A percentile compares a stretch with the other conserved stretches of the same genome.
phyloP scores from a whole-genome alignment of 1,140 invertebrate genomes.

The Atta texana region DNA sequence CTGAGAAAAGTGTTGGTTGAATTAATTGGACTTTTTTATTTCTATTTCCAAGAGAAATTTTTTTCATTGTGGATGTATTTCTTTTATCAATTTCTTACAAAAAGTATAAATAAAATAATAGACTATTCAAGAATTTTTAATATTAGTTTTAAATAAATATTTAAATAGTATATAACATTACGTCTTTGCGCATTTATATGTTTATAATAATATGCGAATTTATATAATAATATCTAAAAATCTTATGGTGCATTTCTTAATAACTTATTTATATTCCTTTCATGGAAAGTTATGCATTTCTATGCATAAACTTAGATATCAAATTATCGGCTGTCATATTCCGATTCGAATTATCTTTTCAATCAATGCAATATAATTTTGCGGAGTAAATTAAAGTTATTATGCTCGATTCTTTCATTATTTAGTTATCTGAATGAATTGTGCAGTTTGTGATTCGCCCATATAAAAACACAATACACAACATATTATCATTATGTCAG shows the following conservation, averaged over 20 bases:
- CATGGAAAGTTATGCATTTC: not conserved
- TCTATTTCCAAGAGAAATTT: too few species aligned
- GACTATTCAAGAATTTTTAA: slow-evolving; percentile 1
- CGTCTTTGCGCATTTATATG: not conserved
- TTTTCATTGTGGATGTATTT: not conserved
- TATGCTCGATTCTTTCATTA: not conserved
- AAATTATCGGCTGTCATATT: not conserved
- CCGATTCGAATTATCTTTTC: not conserved
- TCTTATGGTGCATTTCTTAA: not conserved
- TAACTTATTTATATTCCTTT: slow-evolving; percentile 11
- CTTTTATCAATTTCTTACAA: not conserved
- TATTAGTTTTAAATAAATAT: not conserved
- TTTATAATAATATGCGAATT: not conserved
- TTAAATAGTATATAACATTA: not conserved
- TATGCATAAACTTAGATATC: not conserved
- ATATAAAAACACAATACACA: not conserved
- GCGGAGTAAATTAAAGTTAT: not conserved
- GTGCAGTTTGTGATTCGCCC: not conserved
- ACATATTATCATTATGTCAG: slow-evolving; percentile 30
- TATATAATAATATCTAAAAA: not conserved
- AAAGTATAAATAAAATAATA: not conserved
- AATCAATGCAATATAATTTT: not conserved
- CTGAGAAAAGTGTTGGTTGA: too few species aligned
- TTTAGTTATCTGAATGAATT: not conserved
- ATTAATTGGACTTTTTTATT: too few species aligned